phyloP scores from a whole-genome alignment of 2,113 vertebrate species.

The Petromus typicus region DNA sequence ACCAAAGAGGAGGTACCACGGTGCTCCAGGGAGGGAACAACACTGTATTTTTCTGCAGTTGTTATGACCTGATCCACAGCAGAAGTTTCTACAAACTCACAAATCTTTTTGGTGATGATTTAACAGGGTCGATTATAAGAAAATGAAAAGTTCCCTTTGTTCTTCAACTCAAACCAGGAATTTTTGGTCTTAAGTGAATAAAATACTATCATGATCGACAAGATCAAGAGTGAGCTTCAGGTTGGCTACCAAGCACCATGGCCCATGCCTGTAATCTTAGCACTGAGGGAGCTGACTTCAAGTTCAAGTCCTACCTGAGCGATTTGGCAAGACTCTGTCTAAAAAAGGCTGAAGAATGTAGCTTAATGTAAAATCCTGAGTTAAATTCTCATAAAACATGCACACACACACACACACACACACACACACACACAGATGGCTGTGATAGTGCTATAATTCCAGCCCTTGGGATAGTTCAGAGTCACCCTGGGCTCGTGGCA shows the following conservation, averaged over 20 bases:
- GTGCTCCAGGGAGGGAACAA: background rate
- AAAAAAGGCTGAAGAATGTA: background rate
- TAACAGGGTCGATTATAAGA: background rate
- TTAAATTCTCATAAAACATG: background rate
- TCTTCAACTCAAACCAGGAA: constrained; percentile 2
- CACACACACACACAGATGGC: background rate
- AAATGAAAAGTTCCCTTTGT: constrained; percentile 11
- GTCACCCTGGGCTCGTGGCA: background rate
- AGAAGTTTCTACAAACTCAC: background rate
- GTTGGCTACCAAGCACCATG: background rate
- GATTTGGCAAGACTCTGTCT: background rate
- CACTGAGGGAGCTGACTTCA: background rate
- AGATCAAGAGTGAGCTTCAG: background rate
- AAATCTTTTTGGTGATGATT: background rate
- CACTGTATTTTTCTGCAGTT: background rate
- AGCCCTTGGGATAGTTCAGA: background rate
- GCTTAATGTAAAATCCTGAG: background rate
- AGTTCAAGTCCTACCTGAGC: background rate
- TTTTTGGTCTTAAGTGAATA: background rate
- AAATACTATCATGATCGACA: background rate
- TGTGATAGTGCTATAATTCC: background rate
- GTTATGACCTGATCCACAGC: background rate
- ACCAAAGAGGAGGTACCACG: background rate
- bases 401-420: background rate
- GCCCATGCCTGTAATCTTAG: background rate